Evolutionary conservation across 2,113 vertebrate genomes (phyloP).

Genomic region (Mionectes macconnelli): DNA sequence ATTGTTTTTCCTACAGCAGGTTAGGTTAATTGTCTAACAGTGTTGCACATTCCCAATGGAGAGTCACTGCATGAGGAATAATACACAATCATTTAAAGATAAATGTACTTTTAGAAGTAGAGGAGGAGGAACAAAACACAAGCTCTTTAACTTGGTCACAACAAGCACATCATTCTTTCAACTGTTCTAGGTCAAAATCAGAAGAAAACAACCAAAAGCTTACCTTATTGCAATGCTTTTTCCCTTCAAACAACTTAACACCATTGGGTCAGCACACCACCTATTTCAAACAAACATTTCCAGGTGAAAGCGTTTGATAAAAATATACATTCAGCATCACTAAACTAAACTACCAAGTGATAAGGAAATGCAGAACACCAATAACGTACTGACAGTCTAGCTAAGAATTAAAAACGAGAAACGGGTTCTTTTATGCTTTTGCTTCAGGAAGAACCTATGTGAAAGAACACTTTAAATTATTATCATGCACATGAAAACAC

Average conservation of each 20-base stretch:
- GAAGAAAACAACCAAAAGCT: not conserved
- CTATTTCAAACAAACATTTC: constrained; percentile 66
- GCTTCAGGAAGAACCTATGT: not conserved
- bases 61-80: not conserved
- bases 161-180: not conserved
- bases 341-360: not conserved
- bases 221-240: constrained; percentile 83
- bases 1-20: not conserved
- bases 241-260: constrained; percentile 81
- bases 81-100: not conserved
- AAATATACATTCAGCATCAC: not conserved
- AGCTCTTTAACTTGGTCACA: not conserved
- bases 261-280: constrained; percentile 84
- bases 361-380: not conserved
- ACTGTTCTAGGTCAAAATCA: not conserved
- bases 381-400: not conserved
- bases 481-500: not conserved
- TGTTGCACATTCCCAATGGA: not conserved
- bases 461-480: not conserved
- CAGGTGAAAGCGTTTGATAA: not conserved
- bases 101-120: not conserved
- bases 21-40: not conserved
- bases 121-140: not conserved
- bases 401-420: not conserved
- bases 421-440: not conserved